Percentiles rank a stretch among this genome's conserved stretches.
Evolutionary conservation across 23 tunicate species (phyloP).

Genomic region (Halocynthia aurantium): DNA sequence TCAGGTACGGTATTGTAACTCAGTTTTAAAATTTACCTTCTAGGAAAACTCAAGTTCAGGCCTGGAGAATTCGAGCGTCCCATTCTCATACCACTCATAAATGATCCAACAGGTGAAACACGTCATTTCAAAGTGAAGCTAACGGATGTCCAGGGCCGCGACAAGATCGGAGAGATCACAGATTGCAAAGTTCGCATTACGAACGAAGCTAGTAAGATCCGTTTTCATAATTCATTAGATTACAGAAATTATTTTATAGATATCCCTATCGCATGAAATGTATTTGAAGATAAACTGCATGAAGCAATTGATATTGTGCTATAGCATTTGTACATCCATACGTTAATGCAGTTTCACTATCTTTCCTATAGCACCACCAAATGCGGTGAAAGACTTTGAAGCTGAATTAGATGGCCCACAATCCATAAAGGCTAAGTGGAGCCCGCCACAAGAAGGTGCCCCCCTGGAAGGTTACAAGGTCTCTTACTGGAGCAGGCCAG

Average conservation of each 20-base stretch:
- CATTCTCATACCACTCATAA: slow-evolving; percentile 58
- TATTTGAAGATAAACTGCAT: background rate
- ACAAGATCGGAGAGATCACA: slow-evolving; percentile 56
- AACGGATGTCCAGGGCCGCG: slow-evolving; percentile 65
- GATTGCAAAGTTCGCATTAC: slow-evolving; percentile 46
- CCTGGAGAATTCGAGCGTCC: slow-evolving; percentile 77
- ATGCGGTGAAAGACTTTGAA: slow-evolving; percentile 58
- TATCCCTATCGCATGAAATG: background rate
- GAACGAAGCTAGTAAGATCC: slow-evolving; percentile 69
- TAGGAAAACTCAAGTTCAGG: slow-evolving; percentile 78
- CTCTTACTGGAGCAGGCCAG: slow-evolving; percentile 86
- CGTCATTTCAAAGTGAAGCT: slow-evolving; percentile 65
- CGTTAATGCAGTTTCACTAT: background rate
- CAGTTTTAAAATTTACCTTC: background rate
- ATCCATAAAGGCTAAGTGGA: slow-evolving; percentile 49
- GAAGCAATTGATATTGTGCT: background rate
- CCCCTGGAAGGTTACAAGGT: slow-evolving; percentile 71
- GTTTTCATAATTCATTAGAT: background rate
- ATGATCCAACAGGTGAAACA: slow-evolving; percentile 90
- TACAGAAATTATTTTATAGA: background rate
- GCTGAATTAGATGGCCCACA: slow-evolving; percentile 71
- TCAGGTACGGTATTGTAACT: background rate
- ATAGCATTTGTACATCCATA: too few relatives aligned
- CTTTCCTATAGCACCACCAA: slow-evolving; percentile 52
- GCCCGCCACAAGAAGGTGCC: slow-evolving; percentile 47